A percentile compares a stretch with the other conserved stretches of the same genome.
Conservation (phyloP, 2,797 vertebrate genomes). For the Kryptopterus vitreolus region DNA sequence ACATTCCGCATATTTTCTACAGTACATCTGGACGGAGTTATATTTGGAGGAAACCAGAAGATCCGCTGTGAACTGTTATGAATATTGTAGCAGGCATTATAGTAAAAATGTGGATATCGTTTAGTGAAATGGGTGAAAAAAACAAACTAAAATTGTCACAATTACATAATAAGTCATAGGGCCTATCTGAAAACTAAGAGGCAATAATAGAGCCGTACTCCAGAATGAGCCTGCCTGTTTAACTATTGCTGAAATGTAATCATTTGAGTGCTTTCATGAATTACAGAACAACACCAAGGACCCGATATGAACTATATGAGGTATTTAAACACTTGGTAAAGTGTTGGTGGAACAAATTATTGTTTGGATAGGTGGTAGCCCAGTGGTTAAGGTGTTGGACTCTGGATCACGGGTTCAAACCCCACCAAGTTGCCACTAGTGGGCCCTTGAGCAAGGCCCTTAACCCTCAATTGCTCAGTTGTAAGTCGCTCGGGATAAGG, state of each 20-base stretch:
- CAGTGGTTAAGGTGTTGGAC: no score
- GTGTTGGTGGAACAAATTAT: no score
- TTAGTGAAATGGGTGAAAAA: background rate
- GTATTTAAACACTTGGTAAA: no score
- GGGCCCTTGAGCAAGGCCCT: no score
- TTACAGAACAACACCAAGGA: background rate
- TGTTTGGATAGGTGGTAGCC: no score
- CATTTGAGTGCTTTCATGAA: background rate
- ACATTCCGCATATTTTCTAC: background rate
- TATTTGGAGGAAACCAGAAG: background rate
- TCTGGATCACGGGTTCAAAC: no score
- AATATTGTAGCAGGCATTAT: background rate
- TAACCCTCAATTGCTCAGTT: no score
- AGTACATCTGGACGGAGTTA: background rate
- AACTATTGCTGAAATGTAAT: background rate
- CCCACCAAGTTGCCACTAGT: no score
- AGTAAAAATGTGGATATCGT: background rate
- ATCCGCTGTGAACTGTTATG: background rate
- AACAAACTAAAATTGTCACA: no score
- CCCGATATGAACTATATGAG: background rate
- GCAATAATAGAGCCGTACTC: background rate
- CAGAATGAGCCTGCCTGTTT: background rate
- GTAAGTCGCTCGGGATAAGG: no score
- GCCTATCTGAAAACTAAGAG: background rate
- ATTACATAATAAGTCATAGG: background rate